Evolutionary conservation across 2,113 vertebrate genomes (phyloP), one percentile per base, ranked within the genome.

Genomic region (Onychostruthus taczanowskii): DNA sequence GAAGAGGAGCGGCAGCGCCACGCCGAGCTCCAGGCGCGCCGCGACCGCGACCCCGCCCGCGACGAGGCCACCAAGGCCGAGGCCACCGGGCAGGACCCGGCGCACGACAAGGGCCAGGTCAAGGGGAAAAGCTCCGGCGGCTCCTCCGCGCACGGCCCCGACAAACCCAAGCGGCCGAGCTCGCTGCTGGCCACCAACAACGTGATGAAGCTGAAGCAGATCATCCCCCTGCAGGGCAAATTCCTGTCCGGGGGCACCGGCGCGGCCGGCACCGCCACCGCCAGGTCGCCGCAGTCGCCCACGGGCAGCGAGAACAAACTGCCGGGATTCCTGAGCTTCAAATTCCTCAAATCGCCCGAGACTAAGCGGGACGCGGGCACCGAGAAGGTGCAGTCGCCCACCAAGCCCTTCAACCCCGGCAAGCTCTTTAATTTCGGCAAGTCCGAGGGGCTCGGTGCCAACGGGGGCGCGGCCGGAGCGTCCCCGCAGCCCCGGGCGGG

Each of bases 1-100:
- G 99, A 99, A 73, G 99, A 99, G 95, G 99, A 99, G 97, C 93
- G 99, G 46, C 99, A 99, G 97, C 98, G 99, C 15, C 99, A 99
- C 26, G 98, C 98, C 0, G 99, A 99, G 92, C 98, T 99, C 33
- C 98, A 99, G 37, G 98, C 99, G 19, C 98, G 99, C 55, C 96
- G 98, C 59, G 99, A 99, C 12, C 98, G 98, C 1, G 99, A 99
- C 59, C 33, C 97, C 41, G 94, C 97, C 16, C 98, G 99, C 7
- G 93, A 84, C 41, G 81, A 84, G 33, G 27, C 81, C 68, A 3
- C 81, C 81, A 73, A 73, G 14, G 11, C 47, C 68, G 39, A 21
- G 27, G 27, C 27, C 49, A 7, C 68, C 69, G 81, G 58, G 81
- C 81, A 73, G 81, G 81, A 84, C 81, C 68, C 81, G 58, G 47